Base-by-base conservation (phyloP, 2,797 vertebrate species). In the Leptatherina wallacei region DNA sequence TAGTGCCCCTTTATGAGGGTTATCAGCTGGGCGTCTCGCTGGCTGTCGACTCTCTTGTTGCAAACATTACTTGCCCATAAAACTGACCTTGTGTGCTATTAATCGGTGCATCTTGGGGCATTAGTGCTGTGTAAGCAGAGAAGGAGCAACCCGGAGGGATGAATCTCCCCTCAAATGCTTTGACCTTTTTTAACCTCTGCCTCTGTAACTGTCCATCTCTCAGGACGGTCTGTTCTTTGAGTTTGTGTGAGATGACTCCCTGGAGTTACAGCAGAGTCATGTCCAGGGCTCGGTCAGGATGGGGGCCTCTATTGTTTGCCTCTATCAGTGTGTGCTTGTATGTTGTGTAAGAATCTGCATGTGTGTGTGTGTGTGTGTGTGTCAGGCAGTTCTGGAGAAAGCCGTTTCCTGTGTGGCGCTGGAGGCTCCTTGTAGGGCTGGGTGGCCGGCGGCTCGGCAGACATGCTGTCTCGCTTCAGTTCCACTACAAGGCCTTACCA, bases 391-490 rank as follows among this genome's bases (percentile, higher is more conserved):
- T 83, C 78, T 80, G 86, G 88, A 93, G 91, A 91, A 90, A 92
- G 89, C 80, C 71, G 74, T 87, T 95, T 95, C 94, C 94, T 94
- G 93, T 93, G 88, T 89, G 90, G 90, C 89, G 85, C 91, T 86
- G 77, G 77, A 88, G 85, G 83, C 84, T 91, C 85, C 90, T 88
- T 79, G 65, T 61, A 68, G 81, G 88, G 82, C 82, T 78, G 78
- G 86, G 80, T 75, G 83, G 86, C 78, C 75, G 81, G 61, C 81
- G 55, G 81, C 69, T 69, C 77, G 30, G 89, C 91, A 95, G 94
- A 95, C 95, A 91, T 75, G 65, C 90, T 95, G 94, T 95, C 95
- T 95, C 88, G 89, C 69, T 75, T 75, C 71, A 89, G 90, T 92
- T 93, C 94, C 92, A 92, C 75, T 67, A 55, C 80, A 88, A 85